Evolutionary conservation across 2,888 invertebrate species (phyloP).

Genomic region (Drosophila lacicola): DNA sequence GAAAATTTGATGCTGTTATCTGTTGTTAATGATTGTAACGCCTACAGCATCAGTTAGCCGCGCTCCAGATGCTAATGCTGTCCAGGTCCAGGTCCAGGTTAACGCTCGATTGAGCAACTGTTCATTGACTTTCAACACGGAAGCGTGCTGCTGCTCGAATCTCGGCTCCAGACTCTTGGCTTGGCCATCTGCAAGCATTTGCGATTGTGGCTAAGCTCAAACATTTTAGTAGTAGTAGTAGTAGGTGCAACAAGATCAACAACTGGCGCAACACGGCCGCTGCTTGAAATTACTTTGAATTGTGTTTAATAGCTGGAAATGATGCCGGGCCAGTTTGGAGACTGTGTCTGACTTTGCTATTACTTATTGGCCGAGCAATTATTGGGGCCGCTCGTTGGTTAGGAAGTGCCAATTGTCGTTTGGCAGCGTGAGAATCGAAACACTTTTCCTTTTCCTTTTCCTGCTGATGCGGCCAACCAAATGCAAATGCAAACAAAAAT

Average conservation of each 20-base stretch:
- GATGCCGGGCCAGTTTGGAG: slow-evolving; percentile 56
- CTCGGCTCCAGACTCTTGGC: slow-evolving; percentile 28
- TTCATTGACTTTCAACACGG: slow-evolving; percentile 75
- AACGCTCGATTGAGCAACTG: slow-evolving; percentile 76
- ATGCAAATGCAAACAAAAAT: slow-evolving; percentile 11
- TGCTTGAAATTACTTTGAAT: slow-evolving; percentile 76
- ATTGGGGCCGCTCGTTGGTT: slow-evolving; percentile 54
- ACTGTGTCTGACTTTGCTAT: slow-evolving; percentile 39
- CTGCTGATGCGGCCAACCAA: slow-evolving; percentile 39
- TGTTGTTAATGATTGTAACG: slow-evolving; percentile 75
- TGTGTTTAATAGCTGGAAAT: slow-evolving; percentile 80
- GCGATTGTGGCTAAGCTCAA: slow-evolving; percentile 16
- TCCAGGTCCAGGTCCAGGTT: slow-evolving; percentile 58
- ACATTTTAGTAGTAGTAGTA: slow-evolving; percentile 7
- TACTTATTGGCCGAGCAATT: slow-evolving; percentile 67
- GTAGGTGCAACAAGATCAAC: slow-evolving; percentile 61
- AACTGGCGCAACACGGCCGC: slow-evolving; percentile 28
- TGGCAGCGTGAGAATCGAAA: slow-evolving; percentile 73
- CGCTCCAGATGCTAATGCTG: slow-evolving; percentile 43
- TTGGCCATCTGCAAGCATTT: slow-evolving; percentile 26
- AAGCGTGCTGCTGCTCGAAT: slow-evolving; percentile 44
- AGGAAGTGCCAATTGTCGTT: slow-evolving; percentile 72
- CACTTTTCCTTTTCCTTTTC: slow-evolving; percentile 67
- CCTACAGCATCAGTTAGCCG: slow-evolving; percentile 37
- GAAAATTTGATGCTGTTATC: slow-evolving; percentile 66